A percentile compares a stretch with the other conserved stretches of the same genome.
These are phyloP conservation scores for Slavum lentiscoides DNA, from an alignment of 2,888 invertebrate genomes.

Conservation along the genomic window DNA sequence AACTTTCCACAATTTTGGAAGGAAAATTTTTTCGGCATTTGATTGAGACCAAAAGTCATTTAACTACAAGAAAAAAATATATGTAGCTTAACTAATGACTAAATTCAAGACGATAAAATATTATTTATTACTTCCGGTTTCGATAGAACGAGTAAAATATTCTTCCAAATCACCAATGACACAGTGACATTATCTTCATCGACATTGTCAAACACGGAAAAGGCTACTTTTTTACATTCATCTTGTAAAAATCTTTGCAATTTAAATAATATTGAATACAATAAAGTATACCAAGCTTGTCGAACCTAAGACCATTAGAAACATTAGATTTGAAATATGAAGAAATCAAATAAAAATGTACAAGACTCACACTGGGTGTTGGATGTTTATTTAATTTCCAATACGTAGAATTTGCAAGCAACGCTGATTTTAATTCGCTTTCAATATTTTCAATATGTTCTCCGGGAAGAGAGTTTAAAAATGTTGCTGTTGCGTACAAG, in stretches of 20 bases:
- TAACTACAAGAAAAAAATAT: slow-evolving; percentile 23
- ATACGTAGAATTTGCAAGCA: slow-evolving; percentile 36
- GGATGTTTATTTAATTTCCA: slow-evolving; percentile 49
- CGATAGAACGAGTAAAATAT: slow-evolving; percentile 44
- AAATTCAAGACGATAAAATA: not conserved
- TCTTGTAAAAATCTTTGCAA: slow-evolving; percentile 54
- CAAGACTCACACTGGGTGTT: slow-evolving; percentile 40
- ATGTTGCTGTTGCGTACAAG: slow-evolving; percentile 42
- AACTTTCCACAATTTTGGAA: slow-evolving; percentile 46
- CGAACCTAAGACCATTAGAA: slow-evolving; percentile 36
- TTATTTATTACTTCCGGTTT: slow-evolving; percentile 25
- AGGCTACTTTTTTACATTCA: slow-evolving; percentile 54
- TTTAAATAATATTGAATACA: slow-evolving; percentile 50
- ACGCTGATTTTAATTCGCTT: slow-evolving; percentile 44
- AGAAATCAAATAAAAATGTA: slow-evolving; percentile 2
- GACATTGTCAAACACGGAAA: slow-evolving; percentile 63
- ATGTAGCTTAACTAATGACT: not conserved
- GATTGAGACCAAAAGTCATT: slow-evolving; percentile 42
- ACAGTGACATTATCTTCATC: slow-evolving; percentile 73
- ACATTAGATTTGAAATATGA: not conserved
- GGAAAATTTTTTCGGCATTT: slow-evolving; percentile 51
- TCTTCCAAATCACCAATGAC: slow-evolving; percentile 73
- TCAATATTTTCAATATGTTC: slow-evolving; percentile 42
- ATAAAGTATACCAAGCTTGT: slow-evolving; percentile 42
- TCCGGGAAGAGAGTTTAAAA: slow-evolving; percentile 27